Evolutionary conservation across 2,888 invertebrate genomes (phyloP), one percentile per base, ranked within the genome.

Genomic region (Zygaena filipendulae): DNA sequence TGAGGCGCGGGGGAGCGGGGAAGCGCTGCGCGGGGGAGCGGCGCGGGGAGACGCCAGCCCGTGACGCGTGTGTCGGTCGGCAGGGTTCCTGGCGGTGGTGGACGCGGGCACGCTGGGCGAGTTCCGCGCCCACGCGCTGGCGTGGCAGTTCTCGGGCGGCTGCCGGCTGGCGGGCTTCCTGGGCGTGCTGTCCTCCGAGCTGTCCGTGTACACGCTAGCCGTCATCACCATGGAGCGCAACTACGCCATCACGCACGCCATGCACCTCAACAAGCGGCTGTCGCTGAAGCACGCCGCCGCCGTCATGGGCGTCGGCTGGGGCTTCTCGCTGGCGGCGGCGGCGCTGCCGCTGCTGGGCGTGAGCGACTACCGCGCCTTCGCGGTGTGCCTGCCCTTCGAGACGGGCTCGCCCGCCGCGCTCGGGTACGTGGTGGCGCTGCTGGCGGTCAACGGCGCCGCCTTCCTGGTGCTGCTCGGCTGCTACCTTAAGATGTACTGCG

Each of bases 191-290:
- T 94, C 94, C 40, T 93, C 95, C 1, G 97, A 97, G 71, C 79
- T 98, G 33, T 94, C 95, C 19, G 97, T 98, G 21, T 97, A 91
- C 77, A 97, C 97, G 3, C 80, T 98, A 49, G 95, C 97, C 2
- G 94, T 98, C 30, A 98, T 98, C 49, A 97, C 97, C 0, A 74
- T 97, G 48, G 97, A 97, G 69, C 82, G 97, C 13, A 95, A 95
- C 75, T 97, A 97, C 72, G 97, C 97, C 45, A 97, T 97, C 59
- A 97, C 96, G 2, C 95, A 97, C 74, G 97, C 97, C 32, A 96
- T 97, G 90, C 96, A 97, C 66, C 84, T 97, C 33, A 97, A 97
- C 71, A 96, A 96, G 68, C 82, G 91, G 8, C 81, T 98, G n/a
- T 92, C 95, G 0, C 71, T 97, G 41, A 88, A 90, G 21, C 95